Conservation (phyloP, 2,113 vertebrate species). For the Corythaixoides concolor region DNA sequence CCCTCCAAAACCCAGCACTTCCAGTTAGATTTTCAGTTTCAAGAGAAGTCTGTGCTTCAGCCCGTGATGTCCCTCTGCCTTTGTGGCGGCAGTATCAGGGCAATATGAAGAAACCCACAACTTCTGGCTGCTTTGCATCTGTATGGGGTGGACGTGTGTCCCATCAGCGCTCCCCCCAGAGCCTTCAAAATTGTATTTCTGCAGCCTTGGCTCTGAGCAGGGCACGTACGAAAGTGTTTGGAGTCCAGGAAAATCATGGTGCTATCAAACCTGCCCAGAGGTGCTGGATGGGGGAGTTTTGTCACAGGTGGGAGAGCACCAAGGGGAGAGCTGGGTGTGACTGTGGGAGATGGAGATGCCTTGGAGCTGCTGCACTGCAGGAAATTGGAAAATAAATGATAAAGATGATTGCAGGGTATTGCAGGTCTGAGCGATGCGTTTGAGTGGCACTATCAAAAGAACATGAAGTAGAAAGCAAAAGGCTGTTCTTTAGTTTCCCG, state of each 20-base stretch:
- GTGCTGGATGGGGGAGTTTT: background rate
- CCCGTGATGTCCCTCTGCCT: background rate
- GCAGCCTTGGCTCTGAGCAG: background rate
- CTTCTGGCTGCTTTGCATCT: background rate
- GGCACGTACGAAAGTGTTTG: fast-evolving
- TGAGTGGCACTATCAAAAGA: background rate
- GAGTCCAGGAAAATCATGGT: background rate
- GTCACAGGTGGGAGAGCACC: too few relatives aligned
- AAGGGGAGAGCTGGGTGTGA: background rate
- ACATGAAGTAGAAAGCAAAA: background rate
- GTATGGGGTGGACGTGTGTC: fast-evolving
- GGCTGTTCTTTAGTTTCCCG: background rate
- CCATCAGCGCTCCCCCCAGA: too few relatives aligned
- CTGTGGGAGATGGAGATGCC: too few relatives aligned
- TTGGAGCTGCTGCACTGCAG: background rate
- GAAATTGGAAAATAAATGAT: too few relatives aligned
- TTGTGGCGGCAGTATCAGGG: background rate
- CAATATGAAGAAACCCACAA: background rate
- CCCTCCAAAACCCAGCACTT: too few relatives aligned
- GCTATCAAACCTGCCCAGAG: background rate
- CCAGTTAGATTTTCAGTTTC: too few relatives aligned
- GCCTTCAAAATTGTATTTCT: background rate
- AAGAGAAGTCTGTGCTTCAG: background rate
- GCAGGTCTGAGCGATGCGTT: fast-evolving
- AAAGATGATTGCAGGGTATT: background rate